Conservation (phyloP, 2,888 invertebrate genomes). For the Scrobipalpa costella region DNA sequence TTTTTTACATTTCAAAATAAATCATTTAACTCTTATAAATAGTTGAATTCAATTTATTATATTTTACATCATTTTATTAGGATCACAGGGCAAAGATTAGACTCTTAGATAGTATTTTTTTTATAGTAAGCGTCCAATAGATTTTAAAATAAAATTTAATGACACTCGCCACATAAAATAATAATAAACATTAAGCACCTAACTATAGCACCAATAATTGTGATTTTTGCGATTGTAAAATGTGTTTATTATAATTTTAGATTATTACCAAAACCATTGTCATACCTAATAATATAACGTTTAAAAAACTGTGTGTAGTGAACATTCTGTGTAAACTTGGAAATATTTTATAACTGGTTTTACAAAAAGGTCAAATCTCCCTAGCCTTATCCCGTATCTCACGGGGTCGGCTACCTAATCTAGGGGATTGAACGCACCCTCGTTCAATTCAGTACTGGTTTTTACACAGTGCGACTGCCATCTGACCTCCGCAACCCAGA, state of each 20-base stretch:
- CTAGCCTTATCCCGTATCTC: too few species aligned
- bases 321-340: constrained; percentile 1
- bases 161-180: neutral
- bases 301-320: neutral
- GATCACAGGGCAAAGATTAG: neutral
- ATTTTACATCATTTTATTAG: neutral
- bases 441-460: too few species aligned
- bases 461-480: too few species aligned
- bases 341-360: neutral
- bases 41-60: too few species aligned
- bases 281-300: neutral
- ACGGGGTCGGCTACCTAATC: too few species aligned
- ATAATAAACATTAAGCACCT: constrained; percentile 34
- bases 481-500: too few species aligned
- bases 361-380: neutral
- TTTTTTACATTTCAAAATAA: too few species aligned
- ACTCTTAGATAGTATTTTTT: neutral
- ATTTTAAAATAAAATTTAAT: neutral
- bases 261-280: neutral
- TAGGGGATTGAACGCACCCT: too few species aligned
- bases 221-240: constrained; percentile 3
- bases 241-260: neutral
- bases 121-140: neutral
- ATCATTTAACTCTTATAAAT: too few species aligned
- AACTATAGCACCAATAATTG: constrained; percentile 27